Base-by-base conservation (phyloP, 2,797 vertebrate genomes). In the Parauchenoglanis ngamensis region DNA sequence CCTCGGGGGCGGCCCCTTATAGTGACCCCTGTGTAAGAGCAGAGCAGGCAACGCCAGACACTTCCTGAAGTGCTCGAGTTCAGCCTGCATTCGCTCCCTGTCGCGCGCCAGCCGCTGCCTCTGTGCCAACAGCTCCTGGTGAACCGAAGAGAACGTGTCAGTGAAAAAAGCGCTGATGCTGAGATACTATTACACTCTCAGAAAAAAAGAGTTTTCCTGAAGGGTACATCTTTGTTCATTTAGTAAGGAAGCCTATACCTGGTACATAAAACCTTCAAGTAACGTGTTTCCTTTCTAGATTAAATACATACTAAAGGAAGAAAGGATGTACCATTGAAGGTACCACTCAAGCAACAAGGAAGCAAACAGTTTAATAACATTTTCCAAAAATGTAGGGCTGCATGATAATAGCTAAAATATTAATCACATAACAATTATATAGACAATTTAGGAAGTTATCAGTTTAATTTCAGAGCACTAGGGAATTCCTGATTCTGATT, bases 21-120 rank as follows among this genome's bases (percentile, higher is more conserved):
- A 98, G 93, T 98, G 97, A 89, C 96, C 96, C 93, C 98, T 95
- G 85, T 97, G 96, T 97, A 98, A 98, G 92, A 97, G 97, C 92
- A 96, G 94, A 86, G 97, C 95, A 79, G 98, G 98, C 95, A 99
- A 93, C 76, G 97, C 96, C 96, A 99, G 96, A 96, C 98, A 99
- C 97, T 99, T 99, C 95, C 97, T 95, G 95, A 99, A 97, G 96
- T 98, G 98, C 94, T 99, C 98, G 94, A 99, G 96, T 95, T 99
- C 97, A 0, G 97, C 97, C 95, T 99, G 98, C 93, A 99, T 96
- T 92, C 97, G 96, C 93, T 99, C 98, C 87, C 97, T 93, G 92
- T 99, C 98, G 0, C 96, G 94, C 0, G 97, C 96, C 89, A 98
- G 94, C 95, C 97, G 98, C 95, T 99, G 98, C 92, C 97, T 98